Evolutionary conservation across 2,797 vertebrate genomes (phyloP).

Genomic region (Mus minutoides): DNA sequence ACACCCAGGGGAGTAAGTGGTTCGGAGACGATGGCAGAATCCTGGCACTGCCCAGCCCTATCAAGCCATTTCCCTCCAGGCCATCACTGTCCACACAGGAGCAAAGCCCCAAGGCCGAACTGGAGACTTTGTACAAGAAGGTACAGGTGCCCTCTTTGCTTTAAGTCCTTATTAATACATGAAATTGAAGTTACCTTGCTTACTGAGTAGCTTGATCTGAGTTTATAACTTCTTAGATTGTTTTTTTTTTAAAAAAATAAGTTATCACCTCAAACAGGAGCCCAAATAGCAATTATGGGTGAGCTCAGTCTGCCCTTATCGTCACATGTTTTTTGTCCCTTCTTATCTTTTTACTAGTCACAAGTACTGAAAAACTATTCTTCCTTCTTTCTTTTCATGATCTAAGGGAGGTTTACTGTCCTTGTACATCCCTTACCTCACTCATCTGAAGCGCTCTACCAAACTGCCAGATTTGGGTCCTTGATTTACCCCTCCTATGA

Average conservation of each 20-base stretch:
- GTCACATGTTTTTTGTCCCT: not conserved
- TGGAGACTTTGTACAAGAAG: slow-evolving; percentile 94
- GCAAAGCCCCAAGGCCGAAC: slow-evolving; percentile 88
- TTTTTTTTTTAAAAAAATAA: not conserved
- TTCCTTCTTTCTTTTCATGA: not conserved
- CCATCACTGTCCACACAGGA: slow-evolving; percentile 90
- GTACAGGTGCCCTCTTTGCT: slow-evolving; percentile 78
- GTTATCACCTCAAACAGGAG: not conserved
- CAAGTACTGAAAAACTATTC: not conserved
- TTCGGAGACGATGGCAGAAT: slow-evolving; percentile 97
- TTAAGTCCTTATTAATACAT: not conserved
- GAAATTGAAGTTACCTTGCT: not conserved
- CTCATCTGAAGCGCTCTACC: not conserved
- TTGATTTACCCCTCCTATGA: not conserved
- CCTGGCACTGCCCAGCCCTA: slow-evolving; percentile 93
- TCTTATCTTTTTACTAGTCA: not conserved
- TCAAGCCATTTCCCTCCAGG: slow-evolving; percentile 92
- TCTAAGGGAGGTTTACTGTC: not conserved
- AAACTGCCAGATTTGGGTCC: not conserved
- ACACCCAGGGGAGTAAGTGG: slow-evolving; percentile 92
- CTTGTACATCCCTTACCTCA: not conserved
- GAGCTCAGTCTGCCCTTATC: not conserved
- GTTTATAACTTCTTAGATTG: not conserved
- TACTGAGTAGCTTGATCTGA: not conserved
- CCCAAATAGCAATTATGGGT: not conserved